Evolutionary conservation across 1,140 invertebrate genomes (phyloP), one percentile per base, ranked within the genome.

Genomic region (Drosophila takahashii): DNA sequence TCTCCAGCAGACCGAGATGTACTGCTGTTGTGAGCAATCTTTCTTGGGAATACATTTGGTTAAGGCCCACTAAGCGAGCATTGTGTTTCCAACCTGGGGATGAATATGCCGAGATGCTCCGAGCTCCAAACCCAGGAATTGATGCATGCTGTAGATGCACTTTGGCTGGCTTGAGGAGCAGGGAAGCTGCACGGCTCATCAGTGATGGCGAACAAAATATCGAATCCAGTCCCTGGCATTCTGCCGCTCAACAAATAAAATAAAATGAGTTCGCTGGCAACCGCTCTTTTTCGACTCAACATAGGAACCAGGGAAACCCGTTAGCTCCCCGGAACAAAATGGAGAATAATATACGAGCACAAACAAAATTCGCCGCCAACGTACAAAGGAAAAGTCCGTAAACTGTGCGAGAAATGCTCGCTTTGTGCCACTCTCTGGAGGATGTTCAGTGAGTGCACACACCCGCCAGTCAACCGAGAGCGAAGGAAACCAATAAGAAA

Each of bases 331-430:
- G 36, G 18, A 48, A 34, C 37, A 71, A 56, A 69, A 61, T 54
- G n/a, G 42, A 36, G 61, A 53, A 22, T 45, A 41, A 44, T 54
- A 18, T 69, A 29, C 27, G 45, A 67, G 64, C 59, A 65, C 44
- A 67, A 53, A 67, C 39, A 67, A 69, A 81, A 81, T 79, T 58
- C 67, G 53, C 69, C 70, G 67, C 37, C 67, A 27, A 58, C 54
- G 52, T 45, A 79, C 65, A 72, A 77, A 81, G 16, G 18, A 22
- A 41, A 36, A 36, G 22, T 47, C 45, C 39, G 39, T 58, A 81
- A 87, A 81, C 66, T 87, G 75, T 86, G 83, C 79, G 79, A 76
- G 70, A 86, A 86, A 86, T 59, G 57, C 27, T 79, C 66, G 75
- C 83, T 86, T 87, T 86, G 83, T 87, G 66, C 26, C 16, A 32